Evolutionary conservation across 2,888 invertebrate species (phyloP).

Genomic region (Amblyjoppa fuscipennis): DNA sequence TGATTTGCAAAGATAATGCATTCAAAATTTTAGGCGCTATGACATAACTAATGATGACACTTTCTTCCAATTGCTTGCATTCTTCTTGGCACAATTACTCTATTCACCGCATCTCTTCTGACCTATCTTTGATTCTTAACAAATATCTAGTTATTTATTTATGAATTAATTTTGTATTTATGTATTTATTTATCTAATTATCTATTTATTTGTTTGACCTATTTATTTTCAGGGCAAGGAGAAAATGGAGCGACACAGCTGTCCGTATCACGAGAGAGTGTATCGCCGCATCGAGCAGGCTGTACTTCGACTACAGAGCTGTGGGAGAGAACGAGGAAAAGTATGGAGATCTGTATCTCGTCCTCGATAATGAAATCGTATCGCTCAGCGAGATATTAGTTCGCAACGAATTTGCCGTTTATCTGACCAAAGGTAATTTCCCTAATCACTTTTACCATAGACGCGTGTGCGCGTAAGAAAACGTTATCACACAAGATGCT

Average conservation of each 20-base stretch:
- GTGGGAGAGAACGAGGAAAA: constrained; percentile 69
- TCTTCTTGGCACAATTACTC: no score
- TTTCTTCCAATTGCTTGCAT: no score
- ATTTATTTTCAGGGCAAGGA: constrained; percentile 53
- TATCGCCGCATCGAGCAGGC: constrained; percentile 70
- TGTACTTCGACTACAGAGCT: constrained; percentile 76
- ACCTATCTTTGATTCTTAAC: no score
- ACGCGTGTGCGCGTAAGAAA: not conserved
- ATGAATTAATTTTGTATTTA: not conserved
- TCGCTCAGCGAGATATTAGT: constrained; percentile 75
- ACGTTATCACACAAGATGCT: not conserved
- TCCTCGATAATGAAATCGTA: constrained; percentile 75
- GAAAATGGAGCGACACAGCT: constrained; percentile 75
- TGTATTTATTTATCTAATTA: not conserved
- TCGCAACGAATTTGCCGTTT: constrained; percentile 73
- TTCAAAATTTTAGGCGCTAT: no score
- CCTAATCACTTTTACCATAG: not conserved
- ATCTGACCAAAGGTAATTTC: constrained; percentile 71
- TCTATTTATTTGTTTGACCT: not conserved
- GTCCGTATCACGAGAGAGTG: constrained; percentile 74
- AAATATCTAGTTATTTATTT: not conserved
- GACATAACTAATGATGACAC: no score
- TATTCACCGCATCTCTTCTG: no score
- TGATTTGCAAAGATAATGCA: no score
- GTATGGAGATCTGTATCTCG: constrained; percentile 80